Evolutionary conservation across 2,888 invertebrate species (phyloP).

Genomic region (Mesodorylaimus sp.): DNA sequence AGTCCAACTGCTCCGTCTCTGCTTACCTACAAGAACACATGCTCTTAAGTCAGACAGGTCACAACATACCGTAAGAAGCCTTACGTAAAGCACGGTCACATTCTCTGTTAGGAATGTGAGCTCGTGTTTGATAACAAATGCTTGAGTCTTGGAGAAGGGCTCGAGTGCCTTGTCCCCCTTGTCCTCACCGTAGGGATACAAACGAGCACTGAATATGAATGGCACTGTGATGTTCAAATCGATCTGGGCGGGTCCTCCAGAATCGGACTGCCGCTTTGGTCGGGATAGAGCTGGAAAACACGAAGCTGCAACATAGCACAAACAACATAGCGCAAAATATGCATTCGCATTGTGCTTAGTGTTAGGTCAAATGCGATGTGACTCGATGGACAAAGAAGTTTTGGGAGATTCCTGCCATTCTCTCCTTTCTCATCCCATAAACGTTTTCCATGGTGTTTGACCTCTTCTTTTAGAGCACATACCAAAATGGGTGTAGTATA

Average conservation of each 20-base stretch:
- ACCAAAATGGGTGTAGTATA: no score
- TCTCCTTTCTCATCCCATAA: no score
- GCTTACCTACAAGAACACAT: conserved; percentile 19
- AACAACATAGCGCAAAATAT: no score
- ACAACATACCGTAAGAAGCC: conserved; percentile 8
- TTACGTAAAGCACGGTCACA: conserved; percentile 22
- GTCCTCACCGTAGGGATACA: conserved; percentile 24
- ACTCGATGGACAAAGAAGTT: no score
- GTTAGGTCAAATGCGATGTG: no score
- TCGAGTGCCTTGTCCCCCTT: conserved; percentile 2
- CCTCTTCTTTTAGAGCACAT: no score
- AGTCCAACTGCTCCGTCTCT: conserved; percentile 23
- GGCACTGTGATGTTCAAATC: conserved; percentile 27
- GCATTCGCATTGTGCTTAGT: no score
- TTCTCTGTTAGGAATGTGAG: conserved; percentile 20
- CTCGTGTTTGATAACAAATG: conserved; percentile 18
- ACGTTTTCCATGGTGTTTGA: no score
- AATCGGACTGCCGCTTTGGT: neutral
- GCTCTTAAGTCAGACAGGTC: neutral
- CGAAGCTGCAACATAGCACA: no score
- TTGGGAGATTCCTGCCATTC: no score
- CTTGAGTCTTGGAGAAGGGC: conserved; percentile 9
- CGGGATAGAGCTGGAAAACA: neutral
- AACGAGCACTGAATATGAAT: conserved; percentile 26
- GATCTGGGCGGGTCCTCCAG: conserved; percentile 7